Percentiles rank a stretch among this genome's conserved stretches.
These are phyloP conservation scores for Eumerus sabulonum DNA, from an alignment of 2,888 invertebrate species.

Conservation along the genomic window DNA sequence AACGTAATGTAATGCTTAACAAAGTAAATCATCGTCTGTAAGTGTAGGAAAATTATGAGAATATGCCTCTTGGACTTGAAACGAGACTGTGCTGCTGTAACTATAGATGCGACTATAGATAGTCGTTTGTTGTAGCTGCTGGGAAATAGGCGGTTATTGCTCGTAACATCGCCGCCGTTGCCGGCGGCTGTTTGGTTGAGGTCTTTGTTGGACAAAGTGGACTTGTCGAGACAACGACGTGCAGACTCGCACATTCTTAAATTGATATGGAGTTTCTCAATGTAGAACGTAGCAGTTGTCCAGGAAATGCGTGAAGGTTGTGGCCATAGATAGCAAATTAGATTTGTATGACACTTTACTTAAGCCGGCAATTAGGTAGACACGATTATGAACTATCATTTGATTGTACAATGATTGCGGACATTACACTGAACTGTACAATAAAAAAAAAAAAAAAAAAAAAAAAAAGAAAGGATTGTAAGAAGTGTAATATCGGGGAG, in stretches of 20 bases:
- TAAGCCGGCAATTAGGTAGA: conserved; percentile 6
- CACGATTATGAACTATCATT: too few species aligned
- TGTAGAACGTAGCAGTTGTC: conserved; percentile 40
- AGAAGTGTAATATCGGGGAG: too few species aligned
- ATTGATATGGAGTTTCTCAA: conserved; percentile 33
- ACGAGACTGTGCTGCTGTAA: conserved; percentile 21
- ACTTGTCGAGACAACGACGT: conserved; percentile 26
- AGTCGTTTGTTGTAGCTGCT: conserved; percentile 1
- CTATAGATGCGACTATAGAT: conserved; percentile 26
- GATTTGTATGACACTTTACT: conserved; percentile 55
- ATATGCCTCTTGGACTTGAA: conserved; percentile 59
- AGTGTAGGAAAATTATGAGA: conserved; percentile 48
- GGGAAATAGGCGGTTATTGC: conserved; percentile 22
- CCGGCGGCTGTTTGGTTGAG: conserved; percentile 31
- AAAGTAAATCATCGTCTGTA: conserved; percentile 51
- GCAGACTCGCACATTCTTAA: conserved; percentile 9
- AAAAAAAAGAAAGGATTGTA: too few species aligned
- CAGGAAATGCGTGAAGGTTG: conserved; percentile 38
- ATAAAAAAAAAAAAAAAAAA: too few species aligned
- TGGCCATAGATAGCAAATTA: conserved; percentile 60
- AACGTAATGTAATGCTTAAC: conserved; percentile 24
- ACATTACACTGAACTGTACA: too few species aligned
- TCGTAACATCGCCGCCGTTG: neutral
- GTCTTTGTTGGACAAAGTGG: conserved; percentile 14
- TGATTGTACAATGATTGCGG: too few species aligned